Evolutionary conservation across 2,888 invertebrate species (phyloP).

Genomic region (Ischnus inquisitorius): DNA sequence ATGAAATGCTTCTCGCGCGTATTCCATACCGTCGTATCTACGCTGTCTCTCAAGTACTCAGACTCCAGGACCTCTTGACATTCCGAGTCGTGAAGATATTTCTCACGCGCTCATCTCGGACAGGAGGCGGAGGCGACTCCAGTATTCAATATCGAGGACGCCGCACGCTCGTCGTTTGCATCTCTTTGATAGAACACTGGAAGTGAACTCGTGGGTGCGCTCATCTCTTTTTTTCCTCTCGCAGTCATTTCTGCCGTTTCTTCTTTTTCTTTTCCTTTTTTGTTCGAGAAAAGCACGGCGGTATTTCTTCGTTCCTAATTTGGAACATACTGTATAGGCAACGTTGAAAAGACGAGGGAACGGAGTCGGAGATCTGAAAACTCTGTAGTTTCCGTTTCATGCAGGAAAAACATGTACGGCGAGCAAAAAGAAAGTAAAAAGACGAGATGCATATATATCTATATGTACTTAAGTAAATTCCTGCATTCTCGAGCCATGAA

Average conservation of each 20-base stretch:
- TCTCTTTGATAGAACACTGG: constrained; percentile 40
- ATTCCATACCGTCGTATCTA: constrained; percentile 11
- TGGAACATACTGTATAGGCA: background rate
- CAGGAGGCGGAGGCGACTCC: constrained; percentile 32
- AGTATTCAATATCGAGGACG: constrained; percentile 60
- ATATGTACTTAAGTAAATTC: no score
- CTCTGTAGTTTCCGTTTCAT: background rate
- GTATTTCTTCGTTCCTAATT: background rate
- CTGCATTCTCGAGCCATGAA: no score
- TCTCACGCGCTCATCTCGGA: constrained; percentile 23
- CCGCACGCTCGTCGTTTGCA: constrained; percentile 36
- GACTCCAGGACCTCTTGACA: constrained; percentile 37
- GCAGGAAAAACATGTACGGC: background rate
- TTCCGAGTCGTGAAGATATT: constrained; percentile 59
- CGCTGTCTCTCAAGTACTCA: constrained; percentile 22
- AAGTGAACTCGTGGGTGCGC: background rate
- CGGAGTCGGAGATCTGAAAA: background rate
- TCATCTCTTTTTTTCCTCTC: constrained; percentile 10
- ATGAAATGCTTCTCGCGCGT: constrained; percentile 14
- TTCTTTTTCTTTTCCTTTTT: background rate
- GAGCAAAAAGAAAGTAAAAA: background rate
- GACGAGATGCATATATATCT: no score
- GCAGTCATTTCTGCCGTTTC: constrained; percentile 6
- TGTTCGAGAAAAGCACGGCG: background rate
- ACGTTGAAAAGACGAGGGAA: background rate